These are phyloP conservation scores for Barnardius zonarius DNA, from an alignment of 2,113 vertebrate genomes.

Conservation along the genomic window DNA sequence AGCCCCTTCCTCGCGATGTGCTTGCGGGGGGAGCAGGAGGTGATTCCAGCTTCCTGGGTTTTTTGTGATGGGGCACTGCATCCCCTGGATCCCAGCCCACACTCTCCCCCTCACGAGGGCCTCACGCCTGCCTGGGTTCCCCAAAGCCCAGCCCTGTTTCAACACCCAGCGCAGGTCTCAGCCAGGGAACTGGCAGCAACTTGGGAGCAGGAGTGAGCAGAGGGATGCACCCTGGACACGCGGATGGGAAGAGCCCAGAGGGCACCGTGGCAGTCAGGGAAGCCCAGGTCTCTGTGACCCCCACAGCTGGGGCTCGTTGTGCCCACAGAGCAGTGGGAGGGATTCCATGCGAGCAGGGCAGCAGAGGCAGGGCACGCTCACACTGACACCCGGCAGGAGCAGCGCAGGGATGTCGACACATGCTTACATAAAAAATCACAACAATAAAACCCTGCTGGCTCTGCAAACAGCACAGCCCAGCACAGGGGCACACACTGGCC, in stretches of 20 bases:
- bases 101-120: not conserved
- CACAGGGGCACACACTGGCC: rapidly evolving
- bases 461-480: not conserved
- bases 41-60: not conserved
- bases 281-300: not conserved
- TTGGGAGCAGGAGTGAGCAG: not conserved
- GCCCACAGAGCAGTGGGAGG: rapidly evolving
- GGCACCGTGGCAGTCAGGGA: rapidly evolving
- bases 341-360: not conserved
- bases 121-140: not conserved
- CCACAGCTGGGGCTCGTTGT: rapidly evolving
- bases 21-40: not conserved
- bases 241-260: rapidly evolving
- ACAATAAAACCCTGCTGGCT: not conserved
- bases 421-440: not conserved
- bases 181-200: not conserved
- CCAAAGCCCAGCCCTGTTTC: not conserved
- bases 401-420: rapidly evolving
- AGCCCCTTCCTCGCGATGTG: not conserved
- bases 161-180: not conserved
- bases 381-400: not conserved
- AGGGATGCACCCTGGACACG: not conserved
- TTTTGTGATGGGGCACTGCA: not conserved
- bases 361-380: not conserved
- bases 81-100: not conserved